Evolutionary conservation across 2,888 invertebrate species (phyloP).

Genomic region (Bhutanitis thaidina): DNA sequence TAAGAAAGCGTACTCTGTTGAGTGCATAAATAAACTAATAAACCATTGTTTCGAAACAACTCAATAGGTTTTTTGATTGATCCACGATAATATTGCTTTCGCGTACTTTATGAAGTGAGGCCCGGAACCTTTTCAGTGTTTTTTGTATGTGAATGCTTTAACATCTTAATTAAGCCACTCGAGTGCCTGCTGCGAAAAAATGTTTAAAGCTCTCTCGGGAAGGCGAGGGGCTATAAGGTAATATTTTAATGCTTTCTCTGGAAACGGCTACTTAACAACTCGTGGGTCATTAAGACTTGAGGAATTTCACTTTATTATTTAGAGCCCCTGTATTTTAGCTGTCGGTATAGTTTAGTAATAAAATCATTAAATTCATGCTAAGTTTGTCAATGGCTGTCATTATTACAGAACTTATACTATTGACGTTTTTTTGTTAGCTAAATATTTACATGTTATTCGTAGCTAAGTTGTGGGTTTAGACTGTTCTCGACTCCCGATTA

Average conservation of each 20-base stretch:
- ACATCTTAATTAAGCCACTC: constrained; percentile 64
- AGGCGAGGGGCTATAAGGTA: constrained; percentile 8
- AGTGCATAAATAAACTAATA: not conserved
- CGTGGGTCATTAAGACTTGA: constrained; percentile 14
- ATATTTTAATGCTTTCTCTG: constrained; percentile 16
- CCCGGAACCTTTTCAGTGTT: constrained; percentile 2
- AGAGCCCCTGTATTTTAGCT: not conserved
- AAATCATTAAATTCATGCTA: too few relatives aligned
- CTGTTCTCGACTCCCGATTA: too few relatives aligned
- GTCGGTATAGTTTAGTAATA: not conserved
- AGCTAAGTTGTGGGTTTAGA: too few relatives aligned
- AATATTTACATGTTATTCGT: too few relatives aligned
- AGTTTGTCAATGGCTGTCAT: too few relatives aligned
- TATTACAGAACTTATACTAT: too few relatives aligned
- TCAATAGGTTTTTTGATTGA: not conserved
- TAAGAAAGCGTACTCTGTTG: too few relatives aligned
- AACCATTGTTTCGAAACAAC: not conserved
- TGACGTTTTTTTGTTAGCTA: too few relatives aligned
- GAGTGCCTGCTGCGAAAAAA: constrained; percentile 25
- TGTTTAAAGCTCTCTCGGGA: constrained; percentile 14
- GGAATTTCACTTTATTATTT: constrained; percentile 10
- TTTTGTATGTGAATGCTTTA: constrained; percentile 43
- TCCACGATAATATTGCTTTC: constrained; percentile 3
- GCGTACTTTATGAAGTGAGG: not conserved
- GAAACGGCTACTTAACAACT: constrained; percentile 14